Evolutionary conservation across 2,113 vertebrate genomes (phyloP).

Genomic region (Diadophis punctatus): DNA sequence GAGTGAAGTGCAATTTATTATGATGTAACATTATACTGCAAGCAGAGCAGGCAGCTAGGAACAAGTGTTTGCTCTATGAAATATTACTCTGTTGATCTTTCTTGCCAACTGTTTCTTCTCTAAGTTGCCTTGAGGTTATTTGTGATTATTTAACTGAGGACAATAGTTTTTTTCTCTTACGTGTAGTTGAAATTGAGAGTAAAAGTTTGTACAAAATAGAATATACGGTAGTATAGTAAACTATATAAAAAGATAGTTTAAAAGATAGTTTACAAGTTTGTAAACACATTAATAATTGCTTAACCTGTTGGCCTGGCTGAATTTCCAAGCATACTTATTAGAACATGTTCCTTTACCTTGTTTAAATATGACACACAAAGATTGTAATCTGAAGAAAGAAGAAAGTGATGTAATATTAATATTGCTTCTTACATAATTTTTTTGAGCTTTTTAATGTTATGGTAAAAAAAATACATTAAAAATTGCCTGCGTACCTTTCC

Average conservation of each 20-base stretch:
- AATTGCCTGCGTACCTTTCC: not conserved
- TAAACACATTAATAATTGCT: not conserved
- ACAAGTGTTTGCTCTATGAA: not conserved
- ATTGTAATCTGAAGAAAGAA: not conserved
- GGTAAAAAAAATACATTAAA: not conserved
- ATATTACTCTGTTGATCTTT: not conserved
- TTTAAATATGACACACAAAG: not conserved
- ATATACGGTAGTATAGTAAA: not conserved
- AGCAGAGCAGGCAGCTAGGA: not conserved
- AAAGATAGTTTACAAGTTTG: not conserved
- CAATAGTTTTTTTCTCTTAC: not conserved
- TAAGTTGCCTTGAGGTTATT: not conserved
- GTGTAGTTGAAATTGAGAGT: not conserved
- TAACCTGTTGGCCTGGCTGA: not conserved
- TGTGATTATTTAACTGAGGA: not conserved
- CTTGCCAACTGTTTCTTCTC: not conserved
- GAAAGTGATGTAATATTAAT: not conserved
- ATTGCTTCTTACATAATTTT: not conserved
- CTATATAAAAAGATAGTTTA: not conserved
- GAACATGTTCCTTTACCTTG: accelerated
- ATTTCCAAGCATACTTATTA: not conserved
- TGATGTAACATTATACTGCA: not conserved
- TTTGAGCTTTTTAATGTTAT: not conserved
- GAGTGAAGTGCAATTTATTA: not conserved
- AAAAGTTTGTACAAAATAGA: not conserved